A percentile compares a stretch with the other conserved stretches of the same genome.
Evolutionary conservation across 2,113 vertebrate genomes (phyloP).

Genomic region (Cyanoderma ruficeps): DNA sequence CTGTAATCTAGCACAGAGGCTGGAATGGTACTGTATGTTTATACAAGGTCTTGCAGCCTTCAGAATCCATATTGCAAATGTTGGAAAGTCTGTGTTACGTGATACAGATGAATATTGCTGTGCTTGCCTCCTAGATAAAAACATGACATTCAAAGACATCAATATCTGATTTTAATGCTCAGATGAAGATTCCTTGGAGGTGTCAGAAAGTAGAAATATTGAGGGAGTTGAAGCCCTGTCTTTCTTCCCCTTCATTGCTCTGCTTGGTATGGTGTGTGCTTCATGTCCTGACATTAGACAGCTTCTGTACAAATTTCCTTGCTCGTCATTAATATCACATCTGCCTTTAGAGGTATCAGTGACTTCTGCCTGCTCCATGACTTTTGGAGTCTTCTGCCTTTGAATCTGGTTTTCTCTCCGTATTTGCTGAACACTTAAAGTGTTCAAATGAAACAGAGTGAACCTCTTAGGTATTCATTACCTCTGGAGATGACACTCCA

Average conservation of each 20-base stretch:
- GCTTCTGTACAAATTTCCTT: background rate
- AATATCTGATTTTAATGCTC: background rate
- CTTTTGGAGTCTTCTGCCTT: background rate
- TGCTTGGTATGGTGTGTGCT: background rate
- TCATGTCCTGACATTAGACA: background rate
- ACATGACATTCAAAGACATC: background rate
- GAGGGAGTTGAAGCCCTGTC: background rate
- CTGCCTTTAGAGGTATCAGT: background rate
- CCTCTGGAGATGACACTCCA: background rate
- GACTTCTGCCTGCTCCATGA: background rate
- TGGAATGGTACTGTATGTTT: background rate
- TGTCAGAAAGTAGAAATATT: background rate
- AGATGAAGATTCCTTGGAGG: background rate
- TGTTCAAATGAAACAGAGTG: background rate
- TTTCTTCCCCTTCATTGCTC: background rate
- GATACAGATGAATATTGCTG: background rate
- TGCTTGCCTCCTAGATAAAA: background rate
- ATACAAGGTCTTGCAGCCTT: background rate
- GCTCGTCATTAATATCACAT: background rate
- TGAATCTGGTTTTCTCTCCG: background rate
- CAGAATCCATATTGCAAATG: background rate
- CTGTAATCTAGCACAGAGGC: background rate
- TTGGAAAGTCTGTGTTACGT: background rate
- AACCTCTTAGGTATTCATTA: conserved; percentile 1
- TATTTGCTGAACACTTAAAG: background rate